Evolutionary conservation across 2,113 vertebrate genomes (phyloP).

Genomic region (Zosterops hypoxanthus): DNA sequence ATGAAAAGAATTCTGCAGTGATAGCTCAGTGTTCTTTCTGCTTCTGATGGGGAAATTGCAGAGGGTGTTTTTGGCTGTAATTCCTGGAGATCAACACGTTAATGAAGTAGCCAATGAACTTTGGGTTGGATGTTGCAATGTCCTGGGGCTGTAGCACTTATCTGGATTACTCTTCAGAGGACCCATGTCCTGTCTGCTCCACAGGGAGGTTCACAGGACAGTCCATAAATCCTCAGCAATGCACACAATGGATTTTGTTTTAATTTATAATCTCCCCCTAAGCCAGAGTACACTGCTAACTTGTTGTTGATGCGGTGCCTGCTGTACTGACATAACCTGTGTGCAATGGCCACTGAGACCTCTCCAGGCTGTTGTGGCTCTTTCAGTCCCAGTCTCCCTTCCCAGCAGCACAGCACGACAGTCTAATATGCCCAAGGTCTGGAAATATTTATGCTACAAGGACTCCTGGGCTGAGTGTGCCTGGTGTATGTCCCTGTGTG

Average conservation of each 20-base stretch:
- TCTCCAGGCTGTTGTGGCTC: not conserved
- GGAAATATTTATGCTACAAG: not conserved
- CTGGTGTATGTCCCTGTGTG: not conserved
- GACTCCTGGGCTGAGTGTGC: not conserved
- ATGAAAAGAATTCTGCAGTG: not conserved
- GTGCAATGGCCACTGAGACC: not conserved
- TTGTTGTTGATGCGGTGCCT: not conserved
- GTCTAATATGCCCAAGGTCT: not conserved
- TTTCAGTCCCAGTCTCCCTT: not conserved
- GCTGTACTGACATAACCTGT: not conserved
- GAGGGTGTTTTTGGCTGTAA: not conserved
- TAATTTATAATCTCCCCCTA: not conserved
- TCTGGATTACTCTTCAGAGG: constrained; percentile 17
- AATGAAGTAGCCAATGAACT: constrained; percentile 19
- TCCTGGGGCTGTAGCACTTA: not conserved
- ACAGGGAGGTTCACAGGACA: not conserved
- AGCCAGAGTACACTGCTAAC: not conserved
- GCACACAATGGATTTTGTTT: not conserved
- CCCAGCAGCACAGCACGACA: not conserved
- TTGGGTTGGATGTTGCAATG: constrained; percentile 51
- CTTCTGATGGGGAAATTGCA: not conserved
- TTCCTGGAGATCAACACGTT: constrained; percentile 2
- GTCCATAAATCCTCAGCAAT: not conserved
- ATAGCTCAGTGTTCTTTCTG: not conserved
- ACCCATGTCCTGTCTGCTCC: constrained; percentile 14